Evolutionary conservation across 2,113 vertebrate species (phyloP), one percentile per base, ranked within the genome.

Genomic region (Pycnonotus jocosus): DNA sequence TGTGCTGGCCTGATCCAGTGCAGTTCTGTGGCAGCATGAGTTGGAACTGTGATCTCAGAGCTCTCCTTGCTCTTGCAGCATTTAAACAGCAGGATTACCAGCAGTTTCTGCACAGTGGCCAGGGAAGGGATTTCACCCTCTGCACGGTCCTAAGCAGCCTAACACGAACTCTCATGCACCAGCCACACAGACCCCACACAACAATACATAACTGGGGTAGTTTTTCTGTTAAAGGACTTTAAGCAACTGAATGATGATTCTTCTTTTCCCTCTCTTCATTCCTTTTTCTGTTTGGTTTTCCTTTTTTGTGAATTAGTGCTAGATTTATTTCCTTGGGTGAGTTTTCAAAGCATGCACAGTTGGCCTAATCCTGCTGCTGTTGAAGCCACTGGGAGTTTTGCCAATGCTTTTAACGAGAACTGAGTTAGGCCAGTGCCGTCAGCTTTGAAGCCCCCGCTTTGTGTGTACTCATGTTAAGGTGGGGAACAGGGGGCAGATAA

Each of bases 381-480:
- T 95, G 90, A 94, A 95, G 88, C 74, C 78, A 70, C 78, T 73
- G 95, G 93, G 93, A 95, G 51, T 64, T 94, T 88, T 96, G 95
- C 94, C 94, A 96, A 38, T 24, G 47, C 47, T 76, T 90, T 90
- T 93, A 93, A 95, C 24, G 4, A 93, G 93, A 94, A 60, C n/a
- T 61, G 83, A 88, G 65, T 77, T 85, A 93, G 94, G 33, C 91
- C 87, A 90, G 38, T 24, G 47, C 54, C 76, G 68, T 47, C 74
- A 92, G 79, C 94, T 96, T 96, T 95, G 87, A 95, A 95, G 85
- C 87, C 93, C 74, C 95, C 27, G 50, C 91, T 95, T 91, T 73
- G 68, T 88, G 66, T 82, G 74, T 93, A 80, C 74, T 82, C 71
- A 27, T 44, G 47, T 77, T 78, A 95, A 96, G 86, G 90, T 95